Evolutionary conservation across 1,140 invertebrate species (phyloP).

Genomic region (Orius insidiosus): DNA sequence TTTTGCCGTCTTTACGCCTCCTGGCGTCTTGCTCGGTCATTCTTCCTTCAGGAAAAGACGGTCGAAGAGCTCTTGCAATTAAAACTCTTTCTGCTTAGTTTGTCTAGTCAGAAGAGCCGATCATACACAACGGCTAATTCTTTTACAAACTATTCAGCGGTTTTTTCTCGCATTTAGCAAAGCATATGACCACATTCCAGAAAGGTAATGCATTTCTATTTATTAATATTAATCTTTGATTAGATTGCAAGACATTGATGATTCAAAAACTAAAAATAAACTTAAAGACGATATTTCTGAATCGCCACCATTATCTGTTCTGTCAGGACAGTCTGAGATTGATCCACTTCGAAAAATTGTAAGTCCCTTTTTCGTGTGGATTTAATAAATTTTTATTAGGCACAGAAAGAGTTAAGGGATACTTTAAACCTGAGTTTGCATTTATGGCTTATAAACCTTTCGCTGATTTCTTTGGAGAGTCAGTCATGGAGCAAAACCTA

Average conservation of each 20-base stretch:
- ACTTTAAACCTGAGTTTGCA: slow-evolving; percentile 72
- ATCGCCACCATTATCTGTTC: slow-evolving; percentile 10
- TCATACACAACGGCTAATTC: slow-evolving; percentile 67
- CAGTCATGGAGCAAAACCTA: slow-evolving; percentile 47
- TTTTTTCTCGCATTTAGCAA: slow-evolving; percentile 82
- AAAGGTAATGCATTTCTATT: slow-evolving; percentile 2
- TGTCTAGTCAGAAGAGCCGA: slow-evolving; percentile 56
- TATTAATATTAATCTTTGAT: background rate
- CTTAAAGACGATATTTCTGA: slow-evolving; percentile 14
- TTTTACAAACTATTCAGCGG: slow-evolving; percentile 46
- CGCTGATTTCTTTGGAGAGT: slow-evolving; percentile 42
- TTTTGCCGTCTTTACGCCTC: slow-evolving; percentile 56
- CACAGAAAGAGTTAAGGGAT: slow-evolving; percentile 55
- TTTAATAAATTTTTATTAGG: slow-evolving; percentile 26
- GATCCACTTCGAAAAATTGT: background rate
- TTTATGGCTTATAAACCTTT: slow-evolving; percentile 67
- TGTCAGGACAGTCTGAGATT: background rate
- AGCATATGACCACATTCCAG: slow-evolving; percentile 29
- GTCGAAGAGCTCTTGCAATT: slow-evolving; percentile 51
- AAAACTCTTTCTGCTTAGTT: slow-evolving; percentile 69
- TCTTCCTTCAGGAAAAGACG: slow-evolving; percentile 59
- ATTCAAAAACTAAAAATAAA: slow-evolving; percentile 8
- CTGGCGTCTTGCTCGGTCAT: slow-evolving; percentile 50
- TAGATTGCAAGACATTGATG: background rate
- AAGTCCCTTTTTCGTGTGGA: background rate